A percentile compares a stretch with the other conserved stretches of the same genome.
These are phyloP conservation scores for Bimastos eiseni DNA, from an alignment of 2,888 invertebrate species.

Conservation along the genomic window DNA sequence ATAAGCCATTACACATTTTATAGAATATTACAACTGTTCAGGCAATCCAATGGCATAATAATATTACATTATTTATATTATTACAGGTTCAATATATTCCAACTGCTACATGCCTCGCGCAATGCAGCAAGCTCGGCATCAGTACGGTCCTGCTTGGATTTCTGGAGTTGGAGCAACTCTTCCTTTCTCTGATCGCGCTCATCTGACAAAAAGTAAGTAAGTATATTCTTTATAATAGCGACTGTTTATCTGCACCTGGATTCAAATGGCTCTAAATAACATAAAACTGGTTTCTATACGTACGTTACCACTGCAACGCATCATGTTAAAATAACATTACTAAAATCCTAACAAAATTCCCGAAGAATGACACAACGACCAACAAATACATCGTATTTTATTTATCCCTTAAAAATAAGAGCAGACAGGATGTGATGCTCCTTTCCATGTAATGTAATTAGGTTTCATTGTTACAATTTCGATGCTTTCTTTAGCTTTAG, in stretches of 20 bases:
- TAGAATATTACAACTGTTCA: not conserved
- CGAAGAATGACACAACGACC: not conserved
- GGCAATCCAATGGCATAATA: not conserved
- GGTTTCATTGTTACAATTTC: too few relatives aligned
- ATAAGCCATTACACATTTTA: not conserved
- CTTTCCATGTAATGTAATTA: too few relatives aligned
- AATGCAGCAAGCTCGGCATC: slow-evolving; percentile 53
- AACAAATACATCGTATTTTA: not conserved
- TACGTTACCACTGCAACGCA: not conserved
- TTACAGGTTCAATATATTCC: not conserved
- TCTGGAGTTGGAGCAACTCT: slow-evolving; percentile 54
- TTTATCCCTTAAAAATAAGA: too few relatives aligned
- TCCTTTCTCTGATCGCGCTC: slow-evolving; percentile 51
- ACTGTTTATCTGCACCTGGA: too few relatives aligned
- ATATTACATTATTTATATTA: not conserved
- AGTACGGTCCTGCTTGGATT: slow-evolving; percentile 54
- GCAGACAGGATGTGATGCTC: too few relatives aligned
- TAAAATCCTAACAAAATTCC: not conserved
- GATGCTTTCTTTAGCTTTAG: too few relatives aligned
- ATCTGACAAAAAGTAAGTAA: slow-evolving; percentile 26
- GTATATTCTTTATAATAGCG: too few relatives aligned
- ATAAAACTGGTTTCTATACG: not conserved
- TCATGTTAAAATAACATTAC: not conserved
- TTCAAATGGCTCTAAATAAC: too few relatives aligned
- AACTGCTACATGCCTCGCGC: slow-evolving; percentile 41